A percentile compares a stretch with the other conserved stretches of the same genome.
Conservation (phyloP, 2,888 invertebrate species). For the Agrotis ipsilon region DNA sequence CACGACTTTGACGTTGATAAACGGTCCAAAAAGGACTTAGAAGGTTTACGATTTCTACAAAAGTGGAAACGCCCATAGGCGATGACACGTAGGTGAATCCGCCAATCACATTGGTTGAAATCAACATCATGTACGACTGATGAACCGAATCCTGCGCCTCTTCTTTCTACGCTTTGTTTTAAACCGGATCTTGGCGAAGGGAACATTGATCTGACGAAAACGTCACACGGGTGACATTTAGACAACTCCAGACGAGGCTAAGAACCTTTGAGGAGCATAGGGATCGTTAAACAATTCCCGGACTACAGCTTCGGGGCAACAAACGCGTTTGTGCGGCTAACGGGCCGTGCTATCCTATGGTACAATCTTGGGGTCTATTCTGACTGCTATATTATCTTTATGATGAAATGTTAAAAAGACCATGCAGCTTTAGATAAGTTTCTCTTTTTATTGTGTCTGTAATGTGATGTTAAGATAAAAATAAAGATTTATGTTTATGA, state of each 20-base stretch:
- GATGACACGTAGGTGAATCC: not conserved
- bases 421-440: too few species aligned
- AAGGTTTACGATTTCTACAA: not conserved
- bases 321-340: slow-evolving; percentile 17
- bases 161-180: not conserved
- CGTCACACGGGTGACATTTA: slow-evolving; percentile 1
- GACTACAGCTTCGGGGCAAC: slow-evolving; percentile 13
- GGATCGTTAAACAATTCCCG: slow-evolving; percentile 15
- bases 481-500: too few species aligned
- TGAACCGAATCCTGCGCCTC: too few species aligned
- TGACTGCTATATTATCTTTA: not conserved
- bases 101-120: not conserved
- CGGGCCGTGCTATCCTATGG: too few species aligned
- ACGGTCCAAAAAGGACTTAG: slow-evolving; percentile 21
- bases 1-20: slow-evolving; percentile 29
- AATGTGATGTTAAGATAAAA: too few species aligned
- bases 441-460: too few species aligned
- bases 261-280: slow-evolving; percentile 12
- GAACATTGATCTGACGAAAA: not conserved
- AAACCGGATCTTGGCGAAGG: not conserved
- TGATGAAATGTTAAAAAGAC: too few species aligned
- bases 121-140: not conserved
- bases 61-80: not conserved
- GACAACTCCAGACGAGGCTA: slow-evolving; percentile 1
- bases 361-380: not conserved